Conservation (phyloP, 2,113 vertebrate genomes). For the Arvicanthis niloticus region DNA sequence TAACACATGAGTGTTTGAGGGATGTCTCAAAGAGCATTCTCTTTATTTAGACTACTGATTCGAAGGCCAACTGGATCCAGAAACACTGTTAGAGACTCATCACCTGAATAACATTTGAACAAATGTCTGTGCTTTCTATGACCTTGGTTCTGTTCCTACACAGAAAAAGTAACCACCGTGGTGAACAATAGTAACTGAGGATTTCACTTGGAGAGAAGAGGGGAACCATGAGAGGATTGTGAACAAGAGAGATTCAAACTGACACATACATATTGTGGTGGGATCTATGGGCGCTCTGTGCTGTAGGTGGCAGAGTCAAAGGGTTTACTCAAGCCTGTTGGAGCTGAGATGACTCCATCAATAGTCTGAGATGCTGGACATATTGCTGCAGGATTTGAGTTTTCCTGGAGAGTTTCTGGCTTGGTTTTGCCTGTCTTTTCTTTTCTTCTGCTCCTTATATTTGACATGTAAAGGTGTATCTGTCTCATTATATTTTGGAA, state of each 20-base stretch:
- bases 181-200: background rate
- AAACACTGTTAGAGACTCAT: background rate
- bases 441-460: background rate
- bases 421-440: background rate
- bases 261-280: background rate
- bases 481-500: background rate
- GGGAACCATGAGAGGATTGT: background rate
- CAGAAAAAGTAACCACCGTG: background rate
- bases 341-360: background rate
- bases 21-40: background rate
- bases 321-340: background rate
- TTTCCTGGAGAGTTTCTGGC: background rate
- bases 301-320: background rate
- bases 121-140: background rate
- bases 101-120: background rate
- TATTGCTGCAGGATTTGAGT: background rate
- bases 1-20: background rate
- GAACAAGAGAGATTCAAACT: background rate
- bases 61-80: background rate
- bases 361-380: background rate
- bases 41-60: background rate
- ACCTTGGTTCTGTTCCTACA: background rate
- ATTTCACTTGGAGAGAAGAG: background rate
- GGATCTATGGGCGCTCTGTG: background rate
- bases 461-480: background rate